A percentile compares a stretch with the other conserved stretches of the same genome.
phyloP scores from a whole-genome alignment of 2,113 vertebrate genomes.

The Macquaria ambigua region DNA sequence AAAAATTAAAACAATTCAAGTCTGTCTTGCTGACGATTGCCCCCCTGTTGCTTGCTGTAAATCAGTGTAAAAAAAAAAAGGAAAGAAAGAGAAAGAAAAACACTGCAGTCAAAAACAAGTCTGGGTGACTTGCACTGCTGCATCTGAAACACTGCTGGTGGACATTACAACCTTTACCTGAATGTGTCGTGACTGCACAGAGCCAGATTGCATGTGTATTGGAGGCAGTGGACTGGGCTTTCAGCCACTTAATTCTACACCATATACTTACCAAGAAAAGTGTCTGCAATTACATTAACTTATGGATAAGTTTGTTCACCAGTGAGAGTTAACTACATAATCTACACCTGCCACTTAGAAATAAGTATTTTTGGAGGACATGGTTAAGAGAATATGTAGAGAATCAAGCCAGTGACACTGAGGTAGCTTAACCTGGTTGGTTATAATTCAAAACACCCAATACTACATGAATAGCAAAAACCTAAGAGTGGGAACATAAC shows the following conservation, averaged over 20 bases:
- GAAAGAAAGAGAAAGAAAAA: neutral
- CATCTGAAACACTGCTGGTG: constrained; percentile 29
- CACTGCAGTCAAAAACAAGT: neutral
- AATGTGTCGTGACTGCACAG: constrained; percentile 38
- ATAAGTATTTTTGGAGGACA: too few species aligned
- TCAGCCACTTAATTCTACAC: constrained; percentile 6
- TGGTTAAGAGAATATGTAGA: neutral
- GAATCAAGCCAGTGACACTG: neutral
- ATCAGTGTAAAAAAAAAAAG: neutral
- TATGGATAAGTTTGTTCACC: neutral
- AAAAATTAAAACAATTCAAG: constrained; percentile 8
- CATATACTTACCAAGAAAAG: neutral
- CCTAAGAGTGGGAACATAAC: neutral
- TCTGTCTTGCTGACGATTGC: constrained; percentile 1
- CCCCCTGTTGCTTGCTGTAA: neutral
- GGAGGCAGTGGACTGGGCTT: constrained; percentile 12
- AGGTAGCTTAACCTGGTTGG: neutral
- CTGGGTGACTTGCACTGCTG: constrained; percentile 1
- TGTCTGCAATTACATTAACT: neutral
- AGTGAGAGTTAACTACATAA: neutral
- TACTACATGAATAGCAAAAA: neutral
- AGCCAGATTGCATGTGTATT: constrained; percentile 8
- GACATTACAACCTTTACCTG: constrained; percentile 43
- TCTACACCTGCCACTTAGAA: neutral
- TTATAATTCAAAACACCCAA: neutral